These are phyloP conservation scores for Scomber colias DNA, from an alignment of 2,113 vertebrate species.

Conservation along the genomic window DNA sequence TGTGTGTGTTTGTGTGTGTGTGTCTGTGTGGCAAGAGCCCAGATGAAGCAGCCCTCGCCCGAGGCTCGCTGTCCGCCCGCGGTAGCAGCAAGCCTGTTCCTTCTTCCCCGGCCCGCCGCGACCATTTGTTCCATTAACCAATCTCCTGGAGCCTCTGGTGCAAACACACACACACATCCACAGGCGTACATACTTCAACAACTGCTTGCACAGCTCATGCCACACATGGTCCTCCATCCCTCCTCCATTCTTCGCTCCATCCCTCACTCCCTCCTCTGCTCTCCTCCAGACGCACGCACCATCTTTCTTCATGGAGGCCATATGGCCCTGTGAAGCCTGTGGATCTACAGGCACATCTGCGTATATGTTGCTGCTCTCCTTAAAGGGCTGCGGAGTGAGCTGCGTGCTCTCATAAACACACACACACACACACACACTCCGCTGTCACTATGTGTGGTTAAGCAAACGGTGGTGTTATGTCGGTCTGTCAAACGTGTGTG, in stretches of 20 bases:
- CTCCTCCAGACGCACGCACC: slow-evolving; percentile 94
- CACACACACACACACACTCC: slow-evolving; percentile 36
- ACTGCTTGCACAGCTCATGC: slow-evolving; percentile 95
- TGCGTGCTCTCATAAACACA: slow-evolving; percentile 44
- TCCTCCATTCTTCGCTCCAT: slow-evolving; percentile 84
- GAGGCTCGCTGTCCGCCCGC: slow-evolving; percentile 92
- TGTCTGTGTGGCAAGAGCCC: slow-evolving; percentile 85
- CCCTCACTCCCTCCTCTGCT: slow-evolving; percentile 59
- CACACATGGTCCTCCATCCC: slow-evolving; percentile 94
- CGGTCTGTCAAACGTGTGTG: slow-evolving; percentile 47
- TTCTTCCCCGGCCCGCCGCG: slow-evolving; percentile 90
- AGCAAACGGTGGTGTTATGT: slow-evolving; percentile 57
- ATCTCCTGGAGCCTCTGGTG: slow-evolving; percentile 96
- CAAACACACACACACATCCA: slow-evolving; percentile 61
- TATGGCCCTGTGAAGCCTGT: slow-evolving; percentile 99
- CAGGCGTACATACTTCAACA: slow-evolving; percentile 88
- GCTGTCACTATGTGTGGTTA: slow-evolving; percentile 60
- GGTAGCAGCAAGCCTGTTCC: slow-evolving; percentile 97
- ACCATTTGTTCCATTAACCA: slow-evolving; percentile 99
- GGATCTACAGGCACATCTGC: slow-evolving; percentile 99
- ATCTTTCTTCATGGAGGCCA: slow-evolving; percentile 98
- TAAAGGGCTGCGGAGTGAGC: slow-evolving; percentile 75
- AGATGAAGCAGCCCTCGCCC: slow-evolving; percentile 92
- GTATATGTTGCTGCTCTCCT: slow-evolving; percentile 93
- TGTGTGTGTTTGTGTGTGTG: slow-evolving; percentile 74